A percentile compares a stretch with the other conserved stretches of the same genome.
Conservation (phyloP, 1,140 invertebrate species). For the Polypedilum pembai region DNA sequence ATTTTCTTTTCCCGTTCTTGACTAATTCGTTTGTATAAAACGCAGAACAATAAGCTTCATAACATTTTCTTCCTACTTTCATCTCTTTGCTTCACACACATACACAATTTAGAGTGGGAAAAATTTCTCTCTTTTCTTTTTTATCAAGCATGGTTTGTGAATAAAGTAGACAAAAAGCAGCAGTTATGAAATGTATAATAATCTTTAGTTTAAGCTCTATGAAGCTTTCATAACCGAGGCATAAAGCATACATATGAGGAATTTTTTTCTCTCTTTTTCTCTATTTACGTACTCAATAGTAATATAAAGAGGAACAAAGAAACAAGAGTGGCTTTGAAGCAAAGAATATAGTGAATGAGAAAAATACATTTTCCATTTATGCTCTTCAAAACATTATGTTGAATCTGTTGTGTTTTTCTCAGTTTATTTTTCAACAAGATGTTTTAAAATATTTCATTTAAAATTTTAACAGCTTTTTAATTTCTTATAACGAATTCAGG, state of each 20-base stretch:
- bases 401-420: no score
- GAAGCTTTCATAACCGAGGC: slow-evolving; percentile 10
- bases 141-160: neutral
- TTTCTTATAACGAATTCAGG: no score
- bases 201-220: slow-evolving; percentile 18
- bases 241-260: slow-evolving; percentile 18
- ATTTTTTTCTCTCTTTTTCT: neutral
- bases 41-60: slow-evolving; percentile 1
- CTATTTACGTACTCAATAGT: no score
- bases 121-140: neutral
- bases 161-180: neutral
- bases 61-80: neutral
- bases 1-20: neutral
- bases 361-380: slow-evolving; percentile 2
- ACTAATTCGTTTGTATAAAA: neutral
- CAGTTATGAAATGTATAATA: slow-evolving; percentile 19
- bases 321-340: neutral
- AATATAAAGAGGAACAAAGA: neutral
- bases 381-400: neutral
- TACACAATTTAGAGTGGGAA: neutral
- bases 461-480: no score
- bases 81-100: neutral
- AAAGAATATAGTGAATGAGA: neutral
- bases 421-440: no score
- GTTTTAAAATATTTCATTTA: no score